Conservation (phyloP, 2,888 invertebrate species). For the Morpho achilles region DNA sequence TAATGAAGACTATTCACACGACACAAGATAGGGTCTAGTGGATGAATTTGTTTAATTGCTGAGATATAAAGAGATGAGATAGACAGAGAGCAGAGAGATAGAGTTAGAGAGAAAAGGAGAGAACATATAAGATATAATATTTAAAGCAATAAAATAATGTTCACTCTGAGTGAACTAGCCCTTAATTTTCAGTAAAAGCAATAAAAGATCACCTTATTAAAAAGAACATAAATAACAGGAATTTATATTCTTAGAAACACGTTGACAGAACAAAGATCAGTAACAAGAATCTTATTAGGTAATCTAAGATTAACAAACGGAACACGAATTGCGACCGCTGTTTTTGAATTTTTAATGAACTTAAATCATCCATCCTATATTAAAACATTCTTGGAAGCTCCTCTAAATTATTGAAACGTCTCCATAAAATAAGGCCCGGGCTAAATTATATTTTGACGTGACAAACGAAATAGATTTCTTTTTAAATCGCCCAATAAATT, state of each 20-base stretch:
- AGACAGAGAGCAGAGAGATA: no score
- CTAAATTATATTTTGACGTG: constrained; percentile 66
- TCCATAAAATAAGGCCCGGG: constrained; percentile 52
- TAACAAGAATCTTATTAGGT: constrained; percentile 60
- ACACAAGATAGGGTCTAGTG: no score
- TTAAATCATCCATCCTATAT: constrained; percentile 51
- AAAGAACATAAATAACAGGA: constrained; percentile 34
- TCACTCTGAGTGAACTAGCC: constrained; percentile 7
- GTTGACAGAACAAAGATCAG: constrained; percentile 44
- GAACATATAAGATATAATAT: no score
- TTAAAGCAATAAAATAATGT: constrained; percentile 14
- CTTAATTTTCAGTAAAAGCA: constrained; percentile 16
- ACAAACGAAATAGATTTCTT: constrained; percentile 52
- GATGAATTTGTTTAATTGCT: no score
- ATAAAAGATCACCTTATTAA: constrained; percentile 20
- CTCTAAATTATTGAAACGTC: constrained; percentile 55
- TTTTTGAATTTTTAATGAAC: constrained; percentile 46
- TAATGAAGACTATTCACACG: no score
- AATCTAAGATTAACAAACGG: constrained; percentile 49
- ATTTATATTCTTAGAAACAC: constrained; percentile 33
- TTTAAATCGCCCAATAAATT: constrained; percentile 55
- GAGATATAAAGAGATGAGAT: no score
- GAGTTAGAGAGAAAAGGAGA: no score
- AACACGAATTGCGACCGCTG: constrained; percentile 12
- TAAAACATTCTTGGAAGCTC: constrained; percentile 53